Conservation (phyloP, 1,140 invertebrate species). For the Leptoteleia sp. region DNA sequence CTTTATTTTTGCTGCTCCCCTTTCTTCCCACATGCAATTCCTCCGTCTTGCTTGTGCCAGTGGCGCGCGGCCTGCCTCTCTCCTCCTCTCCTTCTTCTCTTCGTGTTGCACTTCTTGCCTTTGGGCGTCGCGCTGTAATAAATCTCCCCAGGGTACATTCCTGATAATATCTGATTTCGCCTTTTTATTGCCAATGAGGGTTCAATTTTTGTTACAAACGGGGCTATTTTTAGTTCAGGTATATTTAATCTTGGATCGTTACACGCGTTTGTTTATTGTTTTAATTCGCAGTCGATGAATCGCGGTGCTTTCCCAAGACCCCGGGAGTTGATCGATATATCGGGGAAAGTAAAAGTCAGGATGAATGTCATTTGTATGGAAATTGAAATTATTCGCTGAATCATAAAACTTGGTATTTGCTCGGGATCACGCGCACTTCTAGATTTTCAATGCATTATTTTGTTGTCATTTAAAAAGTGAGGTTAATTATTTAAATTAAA, state of each 20-base stretch:
- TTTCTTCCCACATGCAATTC: conserved; percentile 15
- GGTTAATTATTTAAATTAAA: too few species aligned
- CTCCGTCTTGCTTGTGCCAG: conserved; percentile 1
- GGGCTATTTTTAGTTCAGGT: conserved; percentile 8
- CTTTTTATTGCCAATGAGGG: conserved; percentile 7
- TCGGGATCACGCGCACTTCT: too few species aligned
- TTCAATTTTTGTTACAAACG: conserved; percentile 13
- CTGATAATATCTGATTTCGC: conserved; percentile 38
- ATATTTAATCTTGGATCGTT: conserved; percentile 22
- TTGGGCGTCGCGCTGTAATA: conserved; percentile 36
- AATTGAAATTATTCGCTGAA: conserved; percentile 4
- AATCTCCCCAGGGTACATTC: conserved; percentile 29
- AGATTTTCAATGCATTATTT: too few species aligned
- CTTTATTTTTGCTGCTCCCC: conserved; percentile 1
- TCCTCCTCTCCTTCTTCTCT: conserved; percentile 34
- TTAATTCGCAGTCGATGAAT: conserved; percentile 12
- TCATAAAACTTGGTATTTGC: not conserved
- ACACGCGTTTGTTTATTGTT: conserved; percentile 9
- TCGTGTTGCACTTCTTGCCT: conserved; percentile 28
- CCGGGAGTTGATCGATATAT: conserved; percentile 14
- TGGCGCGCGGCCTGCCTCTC: not conserved
- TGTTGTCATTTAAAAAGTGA: too few species aligned
- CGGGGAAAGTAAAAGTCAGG: conserved; percentile 10
- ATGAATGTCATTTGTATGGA: conserved; percentile 7
- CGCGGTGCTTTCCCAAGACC: not conserved